These are phyloP conservation scores for Hipparchia semele DNA, from an alignment of 2,888 invertebrate genomes.

Conservation along the genomic window DNA sequence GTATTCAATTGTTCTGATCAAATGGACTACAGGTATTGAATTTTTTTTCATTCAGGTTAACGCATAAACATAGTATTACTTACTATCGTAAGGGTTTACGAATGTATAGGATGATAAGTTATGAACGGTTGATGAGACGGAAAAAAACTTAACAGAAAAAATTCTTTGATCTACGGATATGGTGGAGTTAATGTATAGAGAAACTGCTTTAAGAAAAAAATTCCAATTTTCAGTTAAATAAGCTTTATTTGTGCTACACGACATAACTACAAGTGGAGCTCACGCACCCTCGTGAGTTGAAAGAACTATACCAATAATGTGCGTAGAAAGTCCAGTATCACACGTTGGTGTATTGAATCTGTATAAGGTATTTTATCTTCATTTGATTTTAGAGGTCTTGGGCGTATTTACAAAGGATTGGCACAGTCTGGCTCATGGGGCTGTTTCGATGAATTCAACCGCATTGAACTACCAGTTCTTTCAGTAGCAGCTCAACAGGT, in stretches of 20 bases:
- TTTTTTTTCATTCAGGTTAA: background rate
- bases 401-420: constrained; percentile 97
- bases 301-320: too few relatives aligned
- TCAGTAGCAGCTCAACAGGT: constrained; percentile 98
- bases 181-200: too few relatives aligned
- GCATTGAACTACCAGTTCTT: constrained; percentile 95
- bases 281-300: too few relatives aligned
- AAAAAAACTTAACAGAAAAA: too few relatives aligned
- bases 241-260: too few relatives aligned
- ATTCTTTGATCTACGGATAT: too few relatives aligned
- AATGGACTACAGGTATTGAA: constrained; percentile 93
- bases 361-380: background rate
- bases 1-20: constrained; percentile 99
- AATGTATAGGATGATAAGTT: too few relatives aligned
- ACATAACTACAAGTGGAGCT: too few relatives aligned
- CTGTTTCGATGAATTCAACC: constrained; percentile 98
- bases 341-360: background rate
- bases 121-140: too few relatives aligned
- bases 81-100: too few relatives aligned
- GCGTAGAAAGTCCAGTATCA: background rate
- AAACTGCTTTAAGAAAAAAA: too few relatives aligned
- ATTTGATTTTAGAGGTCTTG: constrained; percentile 87
- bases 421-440: constrained; percentile 99
- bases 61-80: background rate
- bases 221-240: too few relatives aligned